Percentiles rank a stretch among this genome's conserved stretches.
Conservation (phyloP, 2,797 vertebrate genomes). For the Sebastolobus altivelis region DNA sequence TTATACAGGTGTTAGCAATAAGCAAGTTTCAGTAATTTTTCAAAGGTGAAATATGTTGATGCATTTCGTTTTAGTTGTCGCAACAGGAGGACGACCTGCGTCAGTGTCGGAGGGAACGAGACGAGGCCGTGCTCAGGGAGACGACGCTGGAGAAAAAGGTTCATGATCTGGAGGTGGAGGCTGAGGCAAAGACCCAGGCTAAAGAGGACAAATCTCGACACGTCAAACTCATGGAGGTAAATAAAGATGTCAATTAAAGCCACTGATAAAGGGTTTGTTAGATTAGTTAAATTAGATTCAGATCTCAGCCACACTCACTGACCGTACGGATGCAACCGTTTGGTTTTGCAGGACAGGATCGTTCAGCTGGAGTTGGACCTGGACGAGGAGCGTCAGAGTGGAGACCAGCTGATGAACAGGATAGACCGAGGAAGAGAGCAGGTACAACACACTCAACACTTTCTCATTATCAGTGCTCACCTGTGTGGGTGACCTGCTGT, state of each 20-base stretch:
- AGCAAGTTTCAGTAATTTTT: background rate
- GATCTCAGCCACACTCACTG: background rate
- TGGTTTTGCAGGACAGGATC: conserved; percentile 89
- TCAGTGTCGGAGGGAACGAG: conserved; percentile 87
- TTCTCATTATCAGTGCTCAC: conserved; percentile 56
- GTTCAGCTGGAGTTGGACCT: conserved; percentile 92
- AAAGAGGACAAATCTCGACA: conserved; percentile 91
- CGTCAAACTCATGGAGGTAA: conserved; percentile 93
- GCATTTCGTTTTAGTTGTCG: conserved; percentile 80
- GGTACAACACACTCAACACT: conserved; percentile 80
- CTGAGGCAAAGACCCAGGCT: conserved; percentile 85
- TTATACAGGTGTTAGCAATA: background rate
- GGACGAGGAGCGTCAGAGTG: conserved; percentile 94
- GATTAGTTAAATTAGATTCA: no score
- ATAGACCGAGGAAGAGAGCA: conserved; percentile 93
- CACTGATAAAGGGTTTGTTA: background rate
- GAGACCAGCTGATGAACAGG: conserved; percentile 93
- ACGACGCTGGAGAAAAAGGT: conserved; percentile 89
- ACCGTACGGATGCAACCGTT: conserved; percentile 2
- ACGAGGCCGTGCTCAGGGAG: conserved; percentile 87
- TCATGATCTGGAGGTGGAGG: conserved; percentile 89
- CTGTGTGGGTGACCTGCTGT: conserved; percentile 52
- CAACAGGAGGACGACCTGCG: conserved; percentile 89
- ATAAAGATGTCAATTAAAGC: background rate
- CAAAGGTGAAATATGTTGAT: background rate